phyloP scores from a whole-genome alignment of 2,113 vertebrate genomes.

The Gracilinanus agilis region DNA sequence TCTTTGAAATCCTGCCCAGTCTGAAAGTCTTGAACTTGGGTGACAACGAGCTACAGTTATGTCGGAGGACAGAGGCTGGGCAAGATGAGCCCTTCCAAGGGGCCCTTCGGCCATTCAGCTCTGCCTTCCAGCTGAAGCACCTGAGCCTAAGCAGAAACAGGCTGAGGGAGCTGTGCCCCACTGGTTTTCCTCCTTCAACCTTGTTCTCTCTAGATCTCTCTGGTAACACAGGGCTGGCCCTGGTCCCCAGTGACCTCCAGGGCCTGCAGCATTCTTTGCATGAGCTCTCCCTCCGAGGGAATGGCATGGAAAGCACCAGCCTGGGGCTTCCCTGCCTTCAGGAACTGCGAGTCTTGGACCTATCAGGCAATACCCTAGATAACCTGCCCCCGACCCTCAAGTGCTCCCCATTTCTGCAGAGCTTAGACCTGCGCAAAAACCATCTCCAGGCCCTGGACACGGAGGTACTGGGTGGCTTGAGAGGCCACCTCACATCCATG shows the following conservation, averaged over 20 bases:
- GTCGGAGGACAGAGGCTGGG: constrained; percentile 21
- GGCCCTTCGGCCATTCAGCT: constrained; percentile 67
- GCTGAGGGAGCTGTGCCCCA: constrained; percentile 79
- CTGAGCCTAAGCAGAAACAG: constrained; percentile 85
- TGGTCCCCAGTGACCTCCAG: constrained; percentile 74
- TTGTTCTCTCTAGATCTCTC: constrained; percentile 87
- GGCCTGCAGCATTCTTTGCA: constrained; percentile 83
- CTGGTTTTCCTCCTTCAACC: constrained; percentile 78
- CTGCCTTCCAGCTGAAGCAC: constrained; percentile 79
- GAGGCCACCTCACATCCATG: constrained; percentile 76
- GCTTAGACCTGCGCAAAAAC: constrained; percentile 84
- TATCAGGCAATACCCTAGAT: constrained; percentile 82
- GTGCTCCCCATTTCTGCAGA: constrained; percentile 78
- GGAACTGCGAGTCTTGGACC: constrained; percentile 80
- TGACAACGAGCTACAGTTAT: constrained; percentile 85
- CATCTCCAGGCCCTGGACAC: constrained; percentile 73
- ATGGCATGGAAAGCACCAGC: constrained; percentile 76
- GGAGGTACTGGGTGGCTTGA: constrained; percentile 40
- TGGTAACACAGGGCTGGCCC: constrained; percentile 78
- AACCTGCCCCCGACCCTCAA: constrained; percentile 76
- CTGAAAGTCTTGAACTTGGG: constrained; percentile 84
- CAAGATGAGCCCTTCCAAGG: neutral
- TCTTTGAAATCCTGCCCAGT: constrained; percentile 83
- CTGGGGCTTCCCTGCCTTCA: constrained; percentile 82
- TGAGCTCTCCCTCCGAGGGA: constrained; percentile 84